Evolutionary conservation across 2,888 invertebrate species (phyloP).

Genomic region (Drosophila borealis): DNA sequence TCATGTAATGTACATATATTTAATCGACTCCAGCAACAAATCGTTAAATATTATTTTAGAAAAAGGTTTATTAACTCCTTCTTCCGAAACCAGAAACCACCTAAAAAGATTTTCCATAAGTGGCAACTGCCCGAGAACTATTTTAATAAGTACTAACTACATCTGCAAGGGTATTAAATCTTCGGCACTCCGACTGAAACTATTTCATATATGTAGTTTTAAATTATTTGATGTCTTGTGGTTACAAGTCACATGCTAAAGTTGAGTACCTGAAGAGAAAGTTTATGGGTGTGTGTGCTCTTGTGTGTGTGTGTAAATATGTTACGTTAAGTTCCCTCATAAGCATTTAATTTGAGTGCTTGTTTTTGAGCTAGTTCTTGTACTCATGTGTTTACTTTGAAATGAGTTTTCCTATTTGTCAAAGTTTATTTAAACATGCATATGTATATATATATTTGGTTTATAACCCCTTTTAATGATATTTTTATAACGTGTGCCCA

Average conservation of each 20-base stretch:
- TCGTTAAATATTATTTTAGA: too few species aligned
- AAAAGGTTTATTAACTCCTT: too few species aligned
- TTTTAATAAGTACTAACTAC: neutral
- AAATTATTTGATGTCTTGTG: conserved; percentile 24
- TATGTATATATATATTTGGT: conserved; percentile 5
- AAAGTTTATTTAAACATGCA: conserved; percentile 29
- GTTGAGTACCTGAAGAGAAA: conserved; percentile 21
- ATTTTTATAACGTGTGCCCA: neutral
- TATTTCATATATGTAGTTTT: neutral
- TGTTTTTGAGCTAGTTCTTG: conserved; percentile 1
- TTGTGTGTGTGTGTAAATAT: conserved; percentile 21
- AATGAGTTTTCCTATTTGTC: conserved; percentile 27
- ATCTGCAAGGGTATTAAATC: conserved; percentile 1
- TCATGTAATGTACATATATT: too few species aligned
- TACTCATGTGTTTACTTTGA: conserved; percentile 32
- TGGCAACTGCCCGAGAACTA: too few species aligned
- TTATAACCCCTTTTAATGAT: conserved; percentile 16
- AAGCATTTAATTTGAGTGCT: conserved; percentile 16
- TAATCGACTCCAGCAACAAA: too few species aligned
- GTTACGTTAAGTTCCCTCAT: conserved; percentile 14
- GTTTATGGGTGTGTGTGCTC: neutral
- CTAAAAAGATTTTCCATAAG: too few species aligned
- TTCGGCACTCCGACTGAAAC: neutral
- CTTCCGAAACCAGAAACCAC: too few species aligned
- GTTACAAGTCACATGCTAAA: conserved; percentile 12